phyloP scores from a whole-genome alignment of 2,888 invertebrate species.

The Oscheius sp. region DNA sequence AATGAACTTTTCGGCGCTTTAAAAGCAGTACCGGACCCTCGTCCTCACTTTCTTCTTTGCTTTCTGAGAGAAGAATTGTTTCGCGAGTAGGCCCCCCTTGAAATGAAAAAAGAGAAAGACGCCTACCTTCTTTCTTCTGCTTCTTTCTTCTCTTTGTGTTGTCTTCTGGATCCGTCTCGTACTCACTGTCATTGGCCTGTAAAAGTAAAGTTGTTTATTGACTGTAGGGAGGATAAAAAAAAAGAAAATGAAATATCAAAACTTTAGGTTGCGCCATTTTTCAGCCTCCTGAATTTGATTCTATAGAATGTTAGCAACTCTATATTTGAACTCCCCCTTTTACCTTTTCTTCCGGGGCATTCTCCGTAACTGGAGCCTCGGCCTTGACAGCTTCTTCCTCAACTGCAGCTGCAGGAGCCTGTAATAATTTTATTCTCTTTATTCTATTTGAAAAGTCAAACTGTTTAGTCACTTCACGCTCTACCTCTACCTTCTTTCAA shows the following conservation, averaged over 20 bases:
- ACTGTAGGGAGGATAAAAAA: neutral
- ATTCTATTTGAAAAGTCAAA: too few species aligned
- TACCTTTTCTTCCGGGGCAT: neutral
- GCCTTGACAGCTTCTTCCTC: neutral
- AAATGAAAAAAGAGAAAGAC: too few species aligned
- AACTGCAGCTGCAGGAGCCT: conserved; percentile 18
- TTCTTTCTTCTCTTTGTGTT: neutral
- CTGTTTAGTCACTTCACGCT: too few species aligned
- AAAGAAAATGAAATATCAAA: neutral
- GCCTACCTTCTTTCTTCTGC: neutral
- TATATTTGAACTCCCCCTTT: neutral
- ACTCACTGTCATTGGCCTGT: neutral
- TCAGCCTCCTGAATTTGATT: neutral
- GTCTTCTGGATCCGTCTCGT: neutral
- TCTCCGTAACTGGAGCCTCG: neutral
- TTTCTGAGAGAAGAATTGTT: conserved; percentile 14
- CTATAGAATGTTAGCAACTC: neutral
- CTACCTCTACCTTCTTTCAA: neutral
- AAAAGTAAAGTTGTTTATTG: neutral
- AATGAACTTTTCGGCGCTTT: conserved; percentile 2
- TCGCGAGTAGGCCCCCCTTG: too few species aligned
- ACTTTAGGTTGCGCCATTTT: neutral
- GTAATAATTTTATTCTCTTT: too few species aligned
- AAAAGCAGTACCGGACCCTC: conserved; percentile 17
- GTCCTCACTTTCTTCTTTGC: conserved; percentile 15